Evolutionary conservation across 1,140 invertebrate species (phyloP), one percentile per base, ranked within the genome.

Genomic region (Eriocheir sinensis): DNA sequence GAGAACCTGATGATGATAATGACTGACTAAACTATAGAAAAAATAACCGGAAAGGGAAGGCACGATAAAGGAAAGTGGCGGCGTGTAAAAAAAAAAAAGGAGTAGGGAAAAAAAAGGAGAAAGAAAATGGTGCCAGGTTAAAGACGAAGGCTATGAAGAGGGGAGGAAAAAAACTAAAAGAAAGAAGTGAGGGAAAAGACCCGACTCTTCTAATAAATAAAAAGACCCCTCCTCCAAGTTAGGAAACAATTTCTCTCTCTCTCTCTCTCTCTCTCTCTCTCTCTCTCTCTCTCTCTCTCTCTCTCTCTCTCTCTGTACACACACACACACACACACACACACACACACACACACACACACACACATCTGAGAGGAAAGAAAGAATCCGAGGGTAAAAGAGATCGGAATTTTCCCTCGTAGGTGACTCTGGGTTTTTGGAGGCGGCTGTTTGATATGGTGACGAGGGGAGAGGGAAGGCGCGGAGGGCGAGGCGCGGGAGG

Each of bases 281-380:
- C 80, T 53, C 80, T 48, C n/a, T 48, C 91, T 34, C 32, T 85
- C 80, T 85, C 41, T 92, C 91, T 48, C 91, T 44, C 88, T 89
- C 88, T 41, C 88, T 89, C 88, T 44, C 88, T 89, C 88, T 44
- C 88, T 44, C 40, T 89, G 15, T 15, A 48, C 44, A 48, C 4
- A 48, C 44, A 48, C 44, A 48, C 44, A 48, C 60, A n/a, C 60
- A n/a, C 60, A n/a, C 60, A n/a, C 60, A 17, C 48, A 17, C 48
- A 17, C 48, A 17, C 60, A 21, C 60, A 21, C 21, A 72, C 60
- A 21, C 60, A 72, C 60, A 72, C 12, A 72, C 60, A 72, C 53
- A 60, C 60, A 72, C 60, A 21, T 72, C 60, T 53, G 27, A n/a
- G 60, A 72, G 60, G 60, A 72, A 53, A 53, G 60, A 72, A 72